Percentiles rank a stretch among this genome's conserved stretches.
phyloP scores from a whole-genome alignment of 1,140 invertebrate genomes.

The Heterodera schachtii region DNA sequence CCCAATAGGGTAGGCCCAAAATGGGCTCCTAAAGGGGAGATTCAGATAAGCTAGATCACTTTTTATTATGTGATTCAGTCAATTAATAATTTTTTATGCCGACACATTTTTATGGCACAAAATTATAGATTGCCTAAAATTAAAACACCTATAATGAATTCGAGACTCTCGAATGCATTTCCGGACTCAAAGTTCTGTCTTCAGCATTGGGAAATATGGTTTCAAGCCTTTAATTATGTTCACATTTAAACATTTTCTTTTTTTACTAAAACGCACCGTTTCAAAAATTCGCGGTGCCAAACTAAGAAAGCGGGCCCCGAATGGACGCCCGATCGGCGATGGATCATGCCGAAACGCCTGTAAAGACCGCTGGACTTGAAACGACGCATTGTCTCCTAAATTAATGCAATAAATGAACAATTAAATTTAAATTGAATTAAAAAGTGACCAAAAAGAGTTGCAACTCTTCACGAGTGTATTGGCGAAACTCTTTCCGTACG shows the following conservation, averaged over 20 bases:
- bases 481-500: constrained; percentile 67
- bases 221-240: no score
- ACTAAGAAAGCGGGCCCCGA: constrained; percentile 61
- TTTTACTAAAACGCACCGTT: no score
- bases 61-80: no score
- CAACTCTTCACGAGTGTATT: constrained; percentile 65
- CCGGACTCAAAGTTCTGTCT: constrained; percentile 40
- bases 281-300: constrained; percentile 60
- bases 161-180: constrained; percentile 47
- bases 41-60: background rate
- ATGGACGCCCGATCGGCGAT: constrained; percentile 52
- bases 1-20: constrained; percentile 67
- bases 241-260: no score
- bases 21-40: constrained; percentile 43
- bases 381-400: constrained; percentile 30
- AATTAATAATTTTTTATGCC: no score
- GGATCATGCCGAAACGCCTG: constrained; percentile 55
- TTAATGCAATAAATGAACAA: background rate
- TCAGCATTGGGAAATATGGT: no score
- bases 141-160: no score
- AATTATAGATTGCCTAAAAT: no score
- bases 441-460: constrained; percentile 46
- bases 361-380: constrained; percentile 55
- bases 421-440: background rate
- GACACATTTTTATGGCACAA: no score